Percentiles rank a stretch among this genome's conserved stretches.
Conservation (phyloP, 2,113 vertebrate genomes). For the Puntigrus tetrazona region DNA sequence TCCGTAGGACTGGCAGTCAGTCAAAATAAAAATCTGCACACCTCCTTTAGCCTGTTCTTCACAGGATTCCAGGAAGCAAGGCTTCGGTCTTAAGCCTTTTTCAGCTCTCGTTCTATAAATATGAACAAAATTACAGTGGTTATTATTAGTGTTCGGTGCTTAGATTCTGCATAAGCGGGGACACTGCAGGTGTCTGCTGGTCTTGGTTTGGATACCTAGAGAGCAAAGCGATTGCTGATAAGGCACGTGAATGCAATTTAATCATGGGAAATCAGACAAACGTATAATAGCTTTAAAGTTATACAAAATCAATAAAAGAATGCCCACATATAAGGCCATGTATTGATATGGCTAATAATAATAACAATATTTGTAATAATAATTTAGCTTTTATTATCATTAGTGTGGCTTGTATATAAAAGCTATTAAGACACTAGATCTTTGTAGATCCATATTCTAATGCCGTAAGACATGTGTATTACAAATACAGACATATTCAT, state of each 20-base stretch:
- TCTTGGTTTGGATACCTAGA: not conserved
- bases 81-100: not conserved
- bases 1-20: not conserved
- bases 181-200: not conserved
- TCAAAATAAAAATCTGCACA: not conserved
- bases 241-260: not conserved
- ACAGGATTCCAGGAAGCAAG: not conserved
- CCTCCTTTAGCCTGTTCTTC: not conserved
- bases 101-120: not conserved
- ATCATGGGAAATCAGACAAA: not conserved
- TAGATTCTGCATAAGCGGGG: not conserved
- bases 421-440: not conserved
- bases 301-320: not conserved
- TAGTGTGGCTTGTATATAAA: not conserved
- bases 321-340: not conserved
- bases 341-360: too few species aligned
- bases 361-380: not conserved
- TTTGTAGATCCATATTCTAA: not conserved
- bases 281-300: too few species aligned
- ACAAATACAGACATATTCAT: not conserved
- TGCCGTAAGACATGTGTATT: not conserved
- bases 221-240: not conserved
- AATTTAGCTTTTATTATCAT: not conserved
- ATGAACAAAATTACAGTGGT: not conserved
- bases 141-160: not conserved